Base-by-base conservation (phyloP, 1,140 invertebrate species). In the Drosophila watanabei region DNA sequence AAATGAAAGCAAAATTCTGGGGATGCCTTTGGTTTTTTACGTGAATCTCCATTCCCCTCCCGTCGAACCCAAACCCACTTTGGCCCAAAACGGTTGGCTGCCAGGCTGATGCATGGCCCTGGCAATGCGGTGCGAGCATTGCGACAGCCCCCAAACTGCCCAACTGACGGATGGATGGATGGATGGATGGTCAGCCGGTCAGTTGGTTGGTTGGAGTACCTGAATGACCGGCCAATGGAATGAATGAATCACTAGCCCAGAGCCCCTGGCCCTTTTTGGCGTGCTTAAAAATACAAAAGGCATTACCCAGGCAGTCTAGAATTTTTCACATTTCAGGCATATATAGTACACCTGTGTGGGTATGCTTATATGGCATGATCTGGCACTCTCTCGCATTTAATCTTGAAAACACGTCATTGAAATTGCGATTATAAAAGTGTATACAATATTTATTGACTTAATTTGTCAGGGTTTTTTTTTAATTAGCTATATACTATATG, bases 1-100 rank as follows among this genome's bases (percentile, higher is more conserved):
- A 78, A 64, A 82, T 60, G 78, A 84, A 88, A 89, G 83, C 82
- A 78, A 88, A 89, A 88, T 88, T 89, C 88, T 69, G 83, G 83
- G 85, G 63, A 71, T 78, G 80, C 85, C 73, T 85, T 79, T 79
- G 64, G 64, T 82, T 82, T 87, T 87, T 89, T 87, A 80, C 77
- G 85, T 78, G 81, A 56, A 37, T 37, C 33, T 75, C 16, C n/a
- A n/a, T n/a, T 5, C 14, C 0, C 18, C 8, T 2, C 49, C 52
- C 85, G 6, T 58, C 68, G 75, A 65, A 49, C 1, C 24, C 48
- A 77, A 80, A 80, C 13, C 20, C 24, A 16, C 20, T 43, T 88
- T 87, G 84, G 73, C 72, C 77, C 80, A 77, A 89, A 89, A 80
- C 88, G 84, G 65, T 85, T 88, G 81, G 77, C 66, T 81, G 81